Conservation (phyloP, 2,888 invertebrate species). For the Spilosoma lubricipeda region DNA sequence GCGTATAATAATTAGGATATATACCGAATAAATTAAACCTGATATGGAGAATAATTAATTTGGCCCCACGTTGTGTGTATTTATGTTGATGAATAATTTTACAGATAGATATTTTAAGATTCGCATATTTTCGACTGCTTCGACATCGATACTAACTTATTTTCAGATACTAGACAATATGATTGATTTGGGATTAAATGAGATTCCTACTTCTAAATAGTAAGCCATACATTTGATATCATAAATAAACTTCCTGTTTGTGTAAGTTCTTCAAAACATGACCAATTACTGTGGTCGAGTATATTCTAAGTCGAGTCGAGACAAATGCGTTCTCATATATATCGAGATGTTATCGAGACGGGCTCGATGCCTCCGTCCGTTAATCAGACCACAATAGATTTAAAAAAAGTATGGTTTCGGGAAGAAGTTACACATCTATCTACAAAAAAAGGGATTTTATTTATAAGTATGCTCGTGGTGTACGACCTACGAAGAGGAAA, state of each 20-base stretch:
- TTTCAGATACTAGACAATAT: neutral
- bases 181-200: neutral
- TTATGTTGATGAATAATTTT: neutral
- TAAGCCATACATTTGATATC: neutral
- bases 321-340: conserved; percentile 73
- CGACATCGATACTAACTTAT: neutral
- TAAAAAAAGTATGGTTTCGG: conserved; percentile 38
- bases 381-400: conserved; percentile 51
- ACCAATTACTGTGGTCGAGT: conserved; percentile 49
- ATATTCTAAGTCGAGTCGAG: conserved; percentile 47
- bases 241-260: conserved; percentile 18
- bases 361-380: conserved; percentile 53
- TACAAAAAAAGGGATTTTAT: conserved; percentile 6
- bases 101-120: neutral
- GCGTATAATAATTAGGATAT: conserved; percentile 51
- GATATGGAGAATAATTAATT: neutral
- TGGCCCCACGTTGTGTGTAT: neutral
- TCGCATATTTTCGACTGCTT: neutral
- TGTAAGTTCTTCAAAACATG: conserved; percentile 45
- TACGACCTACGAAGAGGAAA: neutral
- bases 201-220: neutral
- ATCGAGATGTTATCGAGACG: conserved; percentile 68
- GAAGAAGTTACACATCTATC: conserved; percentile 8
- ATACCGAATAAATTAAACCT: conserved; percentile 14
- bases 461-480: neutral